Conservation (phyloP, 1,140 invertebrate genomes). For the Aphis craccivora region DNA sequence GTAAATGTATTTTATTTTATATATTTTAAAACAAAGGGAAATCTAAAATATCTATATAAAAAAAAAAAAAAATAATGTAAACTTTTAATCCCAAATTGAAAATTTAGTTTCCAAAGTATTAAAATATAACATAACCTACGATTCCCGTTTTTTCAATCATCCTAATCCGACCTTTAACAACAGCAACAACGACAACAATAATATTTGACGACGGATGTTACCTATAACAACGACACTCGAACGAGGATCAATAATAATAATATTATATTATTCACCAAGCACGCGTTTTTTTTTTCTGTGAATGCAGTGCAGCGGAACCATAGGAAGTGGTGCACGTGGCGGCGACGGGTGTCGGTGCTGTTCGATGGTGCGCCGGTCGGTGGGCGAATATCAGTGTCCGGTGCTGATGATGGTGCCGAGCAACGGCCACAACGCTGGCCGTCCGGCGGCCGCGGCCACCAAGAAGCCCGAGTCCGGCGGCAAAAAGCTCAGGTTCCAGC, state of each 20-base stretch:
- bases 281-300: background rate
- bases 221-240: background rate
- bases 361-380: conserved; percentile 49
- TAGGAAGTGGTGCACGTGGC: background rate
- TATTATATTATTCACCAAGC: background rate
- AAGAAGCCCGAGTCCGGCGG: conserved; percentile 61
- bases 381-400: conserved; percentile 47
- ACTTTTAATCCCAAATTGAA: background rate
- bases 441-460: conserved; percentile 65
- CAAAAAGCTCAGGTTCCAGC: conserved; percentile 81
- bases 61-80: background rate
- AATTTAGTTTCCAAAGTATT: background rate
- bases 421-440: conserved; percentile 23
- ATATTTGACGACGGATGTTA: background rate
- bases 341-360: conserved; percentile 45
- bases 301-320: conserved; percentile 33
- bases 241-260: background rate
- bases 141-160: background rate
- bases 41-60: background rate
- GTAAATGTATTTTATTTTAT: background rate
- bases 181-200: background rate
- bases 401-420: conserved; percentile 45
- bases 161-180: background rate
- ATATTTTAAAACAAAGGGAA: background rate
- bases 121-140: too few species aligned